A percentile compares a stretch with the other conserved stretches of the same genome.
Evolutionary conservation across 2,888 invertebrate genomes (phyloP).

Genomic region (Eutolmus rufibarbis): DNA sequence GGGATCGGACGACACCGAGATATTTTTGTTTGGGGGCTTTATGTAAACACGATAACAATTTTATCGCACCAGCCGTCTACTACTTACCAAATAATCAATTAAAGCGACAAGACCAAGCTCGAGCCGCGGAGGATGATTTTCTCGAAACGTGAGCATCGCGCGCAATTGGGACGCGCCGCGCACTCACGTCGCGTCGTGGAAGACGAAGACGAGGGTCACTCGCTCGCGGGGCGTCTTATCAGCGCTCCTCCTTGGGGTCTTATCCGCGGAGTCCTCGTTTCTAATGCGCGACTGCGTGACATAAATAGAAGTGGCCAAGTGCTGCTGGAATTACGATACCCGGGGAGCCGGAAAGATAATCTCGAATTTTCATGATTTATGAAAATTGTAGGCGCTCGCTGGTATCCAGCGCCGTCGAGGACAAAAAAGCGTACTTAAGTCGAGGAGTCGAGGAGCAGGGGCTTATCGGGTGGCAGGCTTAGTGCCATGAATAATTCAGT

Average conservation of each 20-base stretch:
- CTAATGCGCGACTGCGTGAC: constrained; percentile 19
- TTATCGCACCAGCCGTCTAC: constrained; percentile 3
- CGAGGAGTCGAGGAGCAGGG: background rate
- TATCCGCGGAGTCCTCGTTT: constrained; percentile 5
- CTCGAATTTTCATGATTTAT: constrained; percentile 23
- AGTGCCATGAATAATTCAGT: constrained; percentile 26
- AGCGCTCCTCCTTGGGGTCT: background rate
- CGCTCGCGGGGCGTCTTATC: background rate
- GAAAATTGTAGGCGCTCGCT: constrained; percentile 22
- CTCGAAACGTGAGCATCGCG: background rate
- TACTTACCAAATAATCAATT: constrained; percentile 27
- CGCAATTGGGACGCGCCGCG: background rate
- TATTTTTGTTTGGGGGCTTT: background rate
- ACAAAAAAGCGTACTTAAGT: background rate
- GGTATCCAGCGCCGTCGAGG: background rate
- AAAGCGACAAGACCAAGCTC: background rate
- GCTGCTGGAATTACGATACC: constrained; percentile 37
- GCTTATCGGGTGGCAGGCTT: constrained; percentile 16
- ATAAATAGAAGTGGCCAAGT: constrained; percentile 31
- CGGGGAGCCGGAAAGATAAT: background rate
- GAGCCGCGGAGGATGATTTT: background rate
- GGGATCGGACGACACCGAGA: background rate
- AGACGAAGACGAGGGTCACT: constrained; percentile 1
- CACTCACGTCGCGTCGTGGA: background rate
- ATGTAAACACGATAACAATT: background rate